Percentiles rank a stretch among this genome's conserved stretches.
These are phyloP conservation scores for Sarcophilus harrisii DNA, from an alignment of 2,797 vertebrate genomes.

Conservation along the genomic window DNA sequence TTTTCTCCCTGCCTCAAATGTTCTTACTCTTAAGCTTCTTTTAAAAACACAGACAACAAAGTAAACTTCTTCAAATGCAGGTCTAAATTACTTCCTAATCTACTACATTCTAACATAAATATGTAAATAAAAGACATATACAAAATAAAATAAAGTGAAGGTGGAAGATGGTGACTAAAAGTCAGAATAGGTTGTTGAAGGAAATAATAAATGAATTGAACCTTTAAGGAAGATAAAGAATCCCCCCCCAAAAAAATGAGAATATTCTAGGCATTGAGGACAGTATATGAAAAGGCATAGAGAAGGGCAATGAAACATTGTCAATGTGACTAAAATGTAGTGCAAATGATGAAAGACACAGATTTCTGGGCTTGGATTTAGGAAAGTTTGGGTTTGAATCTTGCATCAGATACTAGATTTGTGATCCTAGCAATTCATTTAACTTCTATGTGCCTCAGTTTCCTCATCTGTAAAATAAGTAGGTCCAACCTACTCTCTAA, in stretches of 20 bases:
- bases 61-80: neutral
- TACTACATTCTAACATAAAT: neutral
- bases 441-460: neutral
- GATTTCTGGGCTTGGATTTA: neutral
- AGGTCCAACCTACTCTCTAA: too few species aligned
- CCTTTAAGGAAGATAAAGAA: neutral
- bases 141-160: neutral
- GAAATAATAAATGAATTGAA: neutral
- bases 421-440: neutral
- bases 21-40: neutral
- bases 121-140: neutral
- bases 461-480: neutral
- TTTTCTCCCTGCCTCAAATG: neutral
- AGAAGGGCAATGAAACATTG: neutral
- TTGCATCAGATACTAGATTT: neutral
- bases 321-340: neutral
- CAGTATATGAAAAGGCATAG: neutral
- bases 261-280: neutral
- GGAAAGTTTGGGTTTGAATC: neutral
- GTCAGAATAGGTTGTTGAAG: neutral
- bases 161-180: neutral
- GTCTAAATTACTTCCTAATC: neutral
- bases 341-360: neutral
- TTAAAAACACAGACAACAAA: neutral
- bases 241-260: neutral